Evolutionary conservation across 2,888 invertebrate species (phyloP).

Genomic region (Rhynchonema sp.): DNA sequence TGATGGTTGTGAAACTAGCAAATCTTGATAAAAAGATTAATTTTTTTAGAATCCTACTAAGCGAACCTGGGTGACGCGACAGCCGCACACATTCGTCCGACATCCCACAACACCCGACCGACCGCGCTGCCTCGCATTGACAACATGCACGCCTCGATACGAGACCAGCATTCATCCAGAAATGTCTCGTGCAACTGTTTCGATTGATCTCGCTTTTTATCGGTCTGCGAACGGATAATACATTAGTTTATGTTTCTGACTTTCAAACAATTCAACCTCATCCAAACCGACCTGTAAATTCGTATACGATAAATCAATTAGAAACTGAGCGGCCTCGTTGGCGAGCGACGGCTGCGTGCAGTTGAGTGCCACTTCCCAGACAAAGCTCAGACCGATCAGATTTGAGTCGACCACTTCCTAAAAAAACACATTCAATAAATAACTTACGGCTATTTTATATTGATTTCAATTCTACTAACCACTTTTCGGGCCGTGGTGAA

Average conservation of each 20-base stretch:
- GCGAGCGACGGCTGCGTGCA: conserved; percentile 31
- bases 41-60: too few relatives aligned
- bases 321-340: conserved; percentile 29
- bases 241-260: too few relatives aligned
- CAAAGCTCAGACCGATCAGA: conserved; percentile 32
- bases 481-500: background rate
- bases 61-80: conserved; percentile 30
- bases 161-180: background rate
- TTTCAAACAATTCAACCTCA: too few relatives aligned
- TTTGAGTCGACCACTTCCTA: conserved; percentile 33
- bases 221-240: too few relatives aligned
- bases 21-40: too few relatives aligned
- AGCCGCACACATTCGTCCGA: conserved; percentile 31
- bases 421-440: too few relatives aligned
- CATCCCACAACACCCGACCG: conserved; percentile 29
- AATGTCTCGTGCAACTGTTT: background rate
- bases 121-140: conserved; percentile 11
- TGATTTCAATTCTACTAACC: too few relatives aligned
- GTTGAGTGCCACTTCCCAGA: conserved; percentile 35
- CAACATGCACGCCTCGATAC: background rate
- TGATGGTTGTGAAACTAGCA: too few relatives aligned
- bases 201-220: background rate
- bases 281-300: too few relatives aligned
- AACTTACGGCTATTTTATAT: too few relatives aligned
- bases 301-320: conserved; percentile 31